Evolutionary conservation across 2,888 invertebrate species (phyloP).

Genomic region (Drosophila testacea): DNA sequence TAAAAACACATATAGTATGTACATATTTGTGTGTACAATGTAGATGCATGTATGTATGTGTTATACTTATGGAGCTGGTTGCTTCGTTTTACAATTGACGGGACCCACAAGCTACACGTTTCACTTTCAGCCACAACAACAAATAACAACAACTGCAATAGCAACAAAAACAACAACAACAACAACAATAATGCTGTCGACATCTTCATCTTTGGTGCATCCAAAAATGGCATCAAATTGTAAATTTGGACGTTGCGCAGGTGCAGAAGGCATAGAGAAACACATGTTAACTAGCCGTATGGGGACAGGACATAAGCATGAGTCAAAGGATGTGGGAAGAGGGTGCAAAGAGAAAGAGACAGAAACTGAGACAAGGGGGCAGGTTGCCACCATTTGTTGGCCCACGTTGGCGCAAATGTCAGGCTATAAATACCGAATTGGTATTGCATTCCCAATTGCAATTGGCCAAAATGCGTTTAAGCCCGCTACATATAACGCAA

Average conservation of each 20-base stretch:
- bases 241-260: constrained; percentile 67
- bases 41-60: constrained; percentile 15
- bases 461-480: constrained; percentile 73
- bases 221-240: constrained; percentile 76
- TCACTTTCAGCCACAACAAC: constrained; percentile 63
- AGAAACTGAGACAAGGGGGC: not conserved
- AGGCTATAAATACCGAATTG: constrained; percentile 79
- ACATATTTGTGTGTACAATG: not conserved
- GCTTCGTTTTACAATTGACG: constrained; percentile 49
- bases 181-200: constrained; percentile 58
- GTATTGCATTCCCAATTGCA: constrained; percentile 66
- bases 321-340: constrained; percentile 1
- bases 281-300: constrained; percentile 71
- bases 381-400: constrained; percentile 35
- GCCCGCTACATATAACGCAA: constrained; percentile 75
- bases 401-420: constrained; percentile 74
- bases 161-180: constrained; percentile 20
- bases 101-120: constrained; percentile 66
- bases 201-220: constrained; percentile 71
- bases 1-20: constrained; percentile 9
- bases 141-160: constrained; percentile 13
- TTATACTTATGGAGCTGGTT: constrained; percentile 20
- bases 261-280: constrained; percentile 65
- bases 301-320: constrained; percentile 10
- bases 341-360: not conserved